Base-by-base conservation (phyloP, 2,113 vertebrate species). In the Pyrgilauda ruficollis region DNA sequence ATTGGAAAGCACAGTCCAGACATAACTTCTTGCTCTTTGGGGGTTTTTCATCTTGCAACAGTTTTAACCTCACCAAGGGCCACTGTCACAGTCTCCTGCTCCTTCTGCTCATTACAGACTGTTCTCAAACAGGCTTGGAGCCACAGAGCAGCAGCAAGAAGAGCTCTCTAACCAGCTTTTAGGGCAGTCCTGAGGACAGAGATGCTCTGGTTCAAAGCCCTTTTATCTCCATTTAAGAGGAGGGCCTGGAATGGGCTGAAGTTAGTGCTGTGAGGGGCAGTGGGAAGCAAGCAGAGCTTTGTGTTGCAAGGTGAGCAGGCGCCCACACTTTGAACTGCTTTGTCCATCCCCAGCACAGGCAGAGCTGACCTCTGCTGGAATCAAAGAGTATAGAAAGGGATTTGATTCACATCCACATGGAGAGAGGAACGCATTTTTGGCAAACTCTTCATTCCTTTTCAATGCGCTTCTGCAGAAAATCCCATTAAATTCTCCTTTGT, bases 341-440 rank as follows among this genome's bases (percentile, higher is more conserved):
- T 21, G 37, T 24, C 17, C 49, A 35, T 75, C 61, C 28, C 67
- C 46, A 22, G 39, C 39, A 8, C 26, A 80, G 50, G 28, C 67
- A 82, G 62, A 95, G 82, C 78, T 82, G 66, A 87, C 80, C 77
- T 92, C 91, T 87, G 44, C 89, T 85, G 66, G 73, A 82, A 84
- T 68, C 39, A 62, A 78, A 43, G 74, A 23, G 30, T 50, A 43
- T 22, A 12, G 66, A 66, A 58, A 55, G 41, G 39, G 10, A 46
- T 63, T 70, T 44, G 7, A 44, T 66, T 84, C 66, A 24, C 3
- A 44, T 13, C 30, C 56, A 19, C 35, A 35, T 4, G 19, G 62
- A 67, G 20, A 47, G 8, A 67, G 30, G 22, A 56, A 39, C 2
- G 2, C 8, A 17, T 20, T 70, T 90, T 73, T 61, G 20, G 17